These are phyloP conservation scores for Archilochus colubris DNA, from an alignment of 2,113 vertebrate species.

Conservation along the genomic window DNA sequence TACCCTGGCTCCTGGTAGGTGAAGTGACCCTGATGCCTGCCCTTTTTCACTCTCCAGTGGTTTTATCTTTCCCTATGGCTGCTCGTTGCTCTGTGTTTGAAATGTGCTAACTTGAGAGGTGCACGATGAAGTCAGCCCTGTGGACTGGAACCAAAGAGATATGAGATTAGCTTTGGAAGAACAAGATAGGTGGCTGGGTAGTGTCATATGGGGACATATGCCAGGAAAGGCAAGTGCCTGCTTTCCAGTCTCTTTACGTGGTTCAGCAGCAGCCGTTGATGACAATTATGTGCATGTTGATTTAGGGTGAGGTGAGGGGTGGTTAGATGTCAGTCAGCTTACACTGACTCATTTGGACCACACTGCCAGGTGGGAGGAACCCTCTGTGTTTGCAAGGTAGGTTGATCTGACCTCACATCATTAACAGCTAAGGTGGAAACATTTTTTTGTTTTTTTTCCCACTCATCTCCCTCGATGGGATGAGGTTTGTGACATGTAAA, in stretches of 20 bases:
- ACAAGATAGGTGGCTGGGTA: neutral
- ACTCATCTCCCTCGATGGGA: neutral
- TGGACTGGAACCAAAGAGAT: neutral
- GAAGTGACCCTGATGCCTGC: neutral
- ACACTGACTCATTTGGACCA: neutral
- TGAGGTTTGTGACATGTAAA: neutral
- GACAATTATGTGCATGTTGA: neutral
- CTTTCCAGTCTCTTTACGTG: neutral
- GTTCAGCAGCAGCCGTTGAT: neutral
- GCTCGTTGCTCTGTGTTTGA: neutral
- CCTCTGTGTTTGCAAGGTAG: neutral
- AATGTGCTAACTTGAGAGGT: neutral
- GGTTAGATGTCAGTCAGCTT: too few relatives aligned
- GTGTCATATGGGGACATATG: neutral
- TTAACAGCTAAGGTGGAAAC: neutral
- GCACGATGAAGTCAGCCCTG: neutral
- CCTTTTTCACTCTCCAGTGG: neutral
- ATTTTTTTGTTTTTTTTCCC: neutral
- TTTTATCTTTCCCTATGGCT: neutral
- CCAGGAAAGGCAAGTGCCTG: neutral
- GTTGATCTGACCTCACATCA: neutral
- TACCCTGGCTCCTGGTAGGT: neutral
- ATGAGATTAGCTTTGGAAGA: neutral
- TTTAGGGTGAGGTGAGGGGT: neutral
- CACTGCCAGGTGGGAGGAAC: neutral